Evolutionary conservation across 2,797 vertebrate species (phyloP), one percentile per base, ranked within the genome.

Genomic region (Gymnocypris eckloni): DNA sequence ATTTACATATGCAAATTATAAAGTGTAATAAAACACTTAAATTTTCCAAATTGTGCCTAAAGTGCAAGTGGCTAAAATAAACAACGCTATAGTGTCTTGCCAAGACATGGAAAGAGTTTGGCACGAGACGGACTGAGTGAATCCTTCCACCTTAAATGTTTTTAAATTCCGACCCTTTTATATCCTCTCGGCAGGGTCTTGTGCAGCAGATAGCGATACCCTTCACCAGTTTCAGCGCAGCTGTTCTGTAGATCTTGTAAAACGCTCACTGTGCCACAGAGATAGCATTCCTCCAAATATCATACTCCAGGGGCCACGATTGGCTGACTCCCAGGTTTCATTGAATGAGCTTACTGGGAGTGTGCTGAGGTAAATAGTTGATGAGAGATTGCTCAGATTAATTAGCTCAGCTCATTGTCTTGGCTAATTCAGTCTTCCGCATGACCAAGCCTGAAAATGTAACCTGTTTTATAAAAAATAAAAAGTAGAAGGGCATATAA

Each of bases 321-420:
- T 86, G 84, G 84, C 85, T 78, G 69, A 86, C 54, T 78, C 75
- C 83, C 71, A 83, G 71, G 86, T 79, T 86, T 87, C 84, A 81
- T 43, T 69, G 43, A 84, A 76, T 86, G 67, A 66, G 22, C 72
- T 81, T 81, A 78, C 82, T 84, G 61, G 72, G 72, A 77, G 45
- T 73, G 59, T 76, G 39, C 37, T 37, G 59, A 77, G 84, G 83
- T 87, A 87, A 87, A 88, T 50, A 79, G 87, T 75, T 84, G 86
- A 89, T 33, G 76, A 84, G 78, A 79, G 73, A 87, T 82, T 84
- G 64, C 73, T n/a, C 81, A 86, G 86, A 88, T 89, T 88, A 89
- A 88, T 89, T 85, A 88, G 82, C 83, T 70, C 22, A 72, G 50
- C 41, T 75, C 82, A 85, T 90, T 90, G 88, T 90, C 86, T 88